Evolutionary conservation across 2,888 invertebrate species (phyloP).

Genomic region (Autographa pulchrina): DNA sequence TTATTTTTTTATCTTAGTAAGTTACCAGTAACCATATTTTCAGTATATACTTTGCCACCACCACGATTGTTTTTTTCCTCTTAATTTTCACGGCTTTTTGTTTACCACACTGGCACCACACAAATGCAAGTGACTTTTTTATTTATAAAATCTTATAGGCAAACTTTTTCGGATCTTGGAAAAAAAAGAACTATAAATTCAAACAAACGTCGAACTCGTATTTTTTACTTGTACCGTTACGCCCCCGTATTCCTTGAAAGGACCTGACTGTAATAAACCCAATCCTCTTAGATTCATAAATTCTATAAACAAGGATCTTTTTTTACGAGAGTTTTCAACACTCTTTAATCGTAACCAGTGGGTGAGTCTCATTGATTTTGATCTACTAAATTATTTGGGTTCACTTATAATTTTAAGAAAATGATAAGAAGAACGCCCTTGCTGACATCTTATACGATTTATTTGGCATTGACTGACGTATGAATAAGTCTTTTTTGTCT

Average conservation of each 20-base stretch:
- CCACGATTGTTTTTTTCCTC: too few species aligned
- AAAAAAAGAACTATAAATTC: too few species aligned
- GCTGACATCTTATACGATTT: background rate
- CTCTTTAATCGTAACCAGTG: constrained; percentile 5
- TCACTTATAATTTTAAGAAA: constrained; percentile 10
- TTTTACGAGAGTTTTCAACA: constrained; percentile 27
- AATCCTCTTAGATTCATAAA: constrained; percentile 32
- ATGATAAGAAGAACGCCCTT: constrained; percentile 2
- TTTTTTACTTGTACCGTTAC: constrained; percentile 20
- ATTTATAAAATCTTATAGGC: too few species aligned
- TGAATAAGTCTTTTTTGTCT: background rate
- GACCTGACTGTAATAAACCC: constrained; percentile 25
- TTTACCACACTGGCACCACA: too few species aligned
- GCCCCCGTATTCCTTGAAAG: constrained; percentile 19
- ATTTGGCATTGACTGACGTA: constrained; percentile 1
- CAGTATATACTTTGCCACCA: too few species aligned
- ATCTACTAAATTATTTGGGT: constrained; percentile 22
- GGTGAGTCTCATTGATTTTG: constrained; percentile 16
- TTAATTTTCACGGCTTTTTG: too few species aligned
- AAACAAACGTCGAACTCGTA: background rate
- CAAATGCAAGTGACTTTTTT: too few species aligned
- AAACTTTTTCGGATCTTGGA: too few species aligned
- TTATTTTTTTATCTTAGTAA: too few species aligned
- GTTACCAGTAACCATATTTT: too few species aligned
- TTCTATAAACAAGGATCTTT: constrained; percentile 35